A percentile compares a stretch with the other conserved stretches of the same genome.
phyloP scores from a whole-genome alignment of 2,797 vertebrate genomes.

The Babyrousa celebensis region DNA sequence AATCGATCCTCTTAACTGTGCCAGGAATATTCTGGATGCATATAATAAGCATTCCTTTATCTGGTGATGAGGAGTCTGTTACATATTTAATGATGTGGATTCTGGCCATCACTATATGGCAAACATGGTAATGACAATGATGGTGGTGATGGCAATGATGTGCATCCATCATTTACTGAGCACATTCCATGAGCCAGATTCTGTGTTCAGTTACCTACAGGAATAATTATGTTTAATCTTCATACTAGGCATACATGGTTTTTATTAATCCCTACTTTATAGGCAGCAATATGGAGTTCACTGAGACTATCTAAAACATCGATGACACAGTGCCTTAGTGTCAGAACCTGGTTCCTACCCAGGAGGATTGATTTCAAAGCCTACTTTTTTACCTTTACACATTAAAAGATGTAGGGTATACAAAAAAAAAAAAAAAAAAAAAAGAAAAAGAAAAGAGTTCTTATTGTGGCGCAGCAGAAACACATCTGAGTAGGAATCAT shows the following conservation, averaged over 20 bases:
- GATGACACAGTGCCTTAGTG: not conserved
- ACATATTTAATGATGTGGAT: not conserved
- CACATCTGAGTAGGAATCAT: no score
- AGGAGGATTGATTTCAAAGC: not conserved
- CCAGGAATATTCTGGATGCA: not conserved
- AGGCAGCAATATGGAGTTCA: not conserved
- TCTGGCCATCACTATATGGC: not conserved
- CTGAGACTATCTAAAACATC: not conserved
- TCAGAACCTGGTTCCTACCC: not conserved
- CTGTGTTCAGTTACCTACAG: not conserved
- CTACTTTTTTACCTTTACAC: not conserved
- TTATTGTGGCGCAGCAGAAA: no score
- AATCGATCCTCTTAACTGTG: not conserved
- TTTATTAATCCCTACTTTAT: not conserved
- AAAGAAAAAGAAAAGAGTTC: not conserved
- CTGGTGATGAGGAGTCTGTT: not conserved
- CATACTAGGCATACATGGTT: not conserved
- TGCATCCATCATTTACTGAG: not conserved
- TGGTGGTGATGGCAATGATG: no score
- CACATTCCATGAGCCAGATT: not conserved
- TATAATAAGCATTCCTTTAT: not conserved
- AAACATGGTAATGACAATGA: not conserved
- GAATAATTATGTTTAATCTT: not conserved
- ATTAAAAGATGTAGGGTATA: not conserved
- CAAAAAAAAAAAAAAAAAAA: not conserved